These are phyloP conservation scores for Lethrus apterus DNA, from an alignment of 1,140 invertebrate species.

Conservation along the genomic window DNA sequence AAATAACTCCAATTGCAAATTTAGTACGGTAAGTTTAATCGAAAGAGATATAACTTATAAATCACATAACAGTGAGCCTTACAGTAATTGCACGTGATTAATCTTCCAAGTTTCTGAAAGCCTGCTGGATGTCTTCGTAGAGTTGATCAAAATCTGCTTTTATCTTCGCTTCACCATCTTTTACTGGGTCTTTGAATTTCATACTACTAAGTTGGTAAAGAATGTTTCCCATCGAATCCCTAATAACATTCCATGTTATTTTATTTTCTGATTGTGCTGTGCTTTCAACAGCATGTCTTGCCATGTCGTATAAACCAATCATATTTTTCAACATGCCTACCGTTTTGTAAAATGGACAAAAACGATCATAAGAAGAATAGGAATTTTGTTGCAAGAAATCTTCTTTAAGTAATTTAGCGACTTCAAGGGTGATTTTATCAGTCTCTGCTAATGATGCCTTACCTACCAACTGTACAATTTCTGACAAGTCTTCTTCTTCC, in stretches of 20 bases:
- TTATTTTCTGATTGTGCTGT: constrained; percentile 99
- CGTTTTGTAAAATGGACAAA: constrained; percentile 99
- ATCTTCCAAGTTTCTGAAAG: constrained; percentile 98
- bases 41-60: no score
- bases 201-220: constrained; percentile 97
- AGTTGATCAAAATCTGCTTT: constrained; percentile 94
- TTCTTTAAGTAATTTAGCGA: constrained; percentile 96
- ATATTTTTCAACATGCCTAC: constrained; percentile 98
- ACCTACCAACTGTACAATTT: constrained; percentile 99
- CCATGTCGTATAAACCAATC: constrained; percentile 97
- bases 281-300: constrained; percentile 93
- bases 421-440: constrained; percentile 98
- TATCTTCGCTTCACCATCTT: constrained; percentile 96
- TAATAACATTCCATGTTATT: constrained; percentile 97
- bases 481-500: constrained; percentile 98
- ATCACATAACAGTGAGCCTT: no score
- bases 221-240: constrained; percentile 92
- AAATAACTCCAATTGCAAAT: no score
- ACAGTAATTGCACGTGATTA: no score
- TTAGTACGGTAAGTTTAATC: no score
- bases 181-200: constrained; percentile 99
- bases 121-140: constrained; percentile 90
- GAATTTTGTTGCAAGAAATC: constrained; percentile 99
- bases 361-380: constrained; percentile 54
- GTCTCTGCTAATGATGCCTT: constrained; percentile 98